Evolutionary conservation across 2,113 vertebrate genomes (phyloP).

Genomic region (Nibea coibor): DNA sequence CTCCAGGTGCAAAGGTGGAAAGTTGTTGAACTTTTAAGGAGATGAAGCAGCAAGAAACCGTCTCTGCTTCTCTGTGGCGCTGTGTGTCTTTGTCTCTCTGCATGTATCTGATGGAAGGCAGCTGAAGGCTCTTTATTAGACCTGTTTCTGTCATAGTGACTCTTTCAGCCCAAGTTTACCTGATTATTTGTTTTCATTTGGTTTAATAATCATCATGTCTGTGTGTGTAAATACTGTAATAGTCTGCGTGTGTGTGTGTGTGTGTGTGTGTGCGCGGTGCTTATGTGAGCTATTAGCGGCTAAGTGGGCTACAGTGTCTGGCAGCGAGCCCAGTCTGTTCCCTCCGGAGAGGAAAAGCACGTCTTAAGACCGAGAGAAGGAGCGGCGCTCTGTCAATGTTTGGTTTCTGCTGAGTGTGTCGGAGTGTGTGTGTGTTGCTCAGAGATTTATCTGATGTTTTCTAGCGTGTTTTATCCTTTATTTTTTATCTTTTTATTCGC

Average conservation of each 20-base stretch:
- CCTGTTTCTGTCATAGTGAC: too few relatives aligned
- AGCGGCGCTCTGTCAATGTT: conserved; percentile 76
- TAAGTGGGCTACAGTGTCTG: conserved; percentile 70
- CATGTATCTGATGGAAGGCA: not conserved
- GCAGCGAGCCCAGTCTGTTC: conserved; percentile 69
- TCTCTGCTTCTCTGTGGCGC: not conserved
- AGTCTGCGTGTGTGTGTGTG: conserved; percentile 13
- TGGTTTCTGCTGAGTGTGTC: conserved; percentile 56
- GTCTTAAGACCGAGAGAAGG: conserved; percentile 77
- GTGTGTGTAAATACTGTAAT: conserved; percentile 24
- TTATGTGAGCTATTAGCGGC: conserved; percentile 72
- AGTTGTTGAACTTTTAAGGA: not conserved
- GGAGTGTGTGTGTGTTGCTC: conserved; percentile 1
- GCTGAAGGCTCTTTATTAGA: not conserved
- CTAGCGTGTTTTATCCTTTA: not conserved
- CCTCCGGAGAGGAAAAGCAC: conserved; percentile 52
- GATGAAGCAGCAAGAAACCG: not conserved
- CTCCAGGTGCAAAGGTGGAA: too few relatives aligned
- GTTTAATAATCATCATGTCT: conserved; percentile 50
- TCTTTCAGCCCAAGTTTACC: conserved; percentile 47
- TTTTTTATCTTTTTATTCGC: conserved; percentile 14
- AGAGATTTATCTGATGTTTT: not conserved
- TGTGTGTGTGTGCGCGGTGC: conserved; percentile 40
- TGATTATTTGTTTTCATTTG: conserved; percentile 61
- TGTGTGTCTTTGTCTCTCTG: not conserved